These are phyloP conservation scores for Oreochromis spilurus DNA, from an alignment of 2,113 vertebrate species.

Conservation along the genomic window DNA sequence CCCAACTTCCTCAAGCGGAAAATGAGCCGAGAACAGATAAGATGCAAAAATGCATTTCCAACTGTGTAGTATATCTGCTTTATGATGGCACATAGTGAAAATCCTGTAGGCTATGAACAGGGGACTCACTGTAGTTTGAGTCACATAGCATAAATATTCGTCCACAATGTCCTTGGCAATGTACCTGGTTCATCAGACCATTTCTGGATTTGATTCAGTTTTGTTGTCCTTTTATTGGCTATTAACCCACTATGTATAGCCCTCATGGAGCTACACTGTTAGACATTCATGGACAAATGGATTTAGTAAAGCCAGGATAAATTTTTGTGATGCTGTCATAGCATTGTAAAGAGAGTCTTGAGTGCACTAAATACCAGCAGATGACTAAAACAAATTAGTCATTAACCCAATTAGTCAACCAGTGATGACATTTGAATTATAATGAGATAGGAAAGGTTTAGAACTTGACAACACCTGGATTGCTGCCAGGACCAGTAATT, in stretches of 20 bases:
- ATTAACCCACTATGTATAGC: conserved; percentile 3
- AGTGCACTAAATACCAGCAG: conserved; percentile 19
- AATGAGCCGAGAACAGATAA: conserved; percentile 70
- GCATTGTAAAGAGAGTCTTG: conserved; percentile 26
- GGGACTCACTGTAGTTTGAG: conserved; percentile 15
- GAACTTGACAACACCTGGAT: neutral
- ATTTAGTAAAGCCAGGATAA: conserved; percentile 36
- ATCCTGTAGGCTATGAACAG: conserved; percentile 35
- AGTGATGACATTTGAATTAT: conserved; percentile 22
- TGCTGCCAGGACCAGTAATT: neutral
- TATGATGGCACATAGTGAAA: conserved; percentile 55
- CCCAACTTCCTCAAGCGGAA: conserved; percentile 65
- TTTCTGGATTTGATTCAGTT: conserved; percentile 34
- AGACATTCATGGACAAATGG: conserved; percentile 48
- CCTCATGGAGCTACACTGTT: conserved; percentile 25
- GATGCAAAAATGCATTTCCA: conserved; percentile 48
- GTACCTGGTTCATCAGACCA: conserved; percentile 2
- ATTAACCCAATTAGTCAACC: conserved; percentile 18
- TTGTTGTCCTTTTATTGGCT: conserved; percentile 38
- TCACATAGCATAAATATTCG: conserved; percentile 47
- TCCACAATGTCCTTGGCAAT: conserved; percentile 25
- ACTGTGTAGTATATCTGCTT: conserved; percentile 57
- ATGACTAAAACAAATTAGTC: conserved; percentile 34
- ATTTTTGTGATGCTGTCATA: conserved; percentile 17
- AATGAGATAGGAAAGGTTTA: neutral